Evolutionary conservation across 1,140 invertebrate species (phyloP), one percentile per base, ranked within the genome.

Genomic region (Neodiprion lecontei): DNA sequence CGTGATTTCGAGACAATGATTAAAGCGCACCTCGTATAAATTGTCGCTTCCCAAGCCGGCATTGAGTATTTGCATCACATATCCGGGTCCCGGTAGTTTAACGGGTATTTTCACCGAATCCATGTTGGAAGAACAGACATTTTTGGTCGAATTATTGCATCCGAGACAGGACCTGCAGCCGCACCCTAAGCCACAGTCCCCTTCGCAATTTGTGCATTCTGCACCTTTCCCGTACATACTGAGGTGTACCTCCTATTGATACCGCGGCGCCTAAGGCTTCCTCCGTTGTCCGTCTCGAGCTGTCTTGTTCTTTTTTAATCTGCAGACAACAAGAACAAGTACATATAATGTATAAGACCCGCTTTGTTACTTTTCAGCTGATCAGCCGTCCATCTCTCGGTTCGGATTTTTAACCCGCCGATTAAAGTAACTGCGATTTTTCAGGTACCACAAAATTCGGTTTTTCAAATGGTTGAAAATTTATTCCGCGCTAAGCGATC

Each of bases 21-120:
- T 61, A 17, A 69, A 70, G 21, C 23, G 9, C 48, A 80, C 78
- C 79, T 80, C 78, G 67, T 78, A 80, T 14, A 78, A 53, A 53
- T 21, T 76, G 70, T 80, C 76, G 14, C 73, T 11, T 49, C 77
- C 71, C 70, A 79, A 48, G 12, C 76, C 78, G 11, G 68, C 70
- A 9, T 73, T 76, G 49, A 80, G 73, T 50, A 79, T 78, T 48
- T 78, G 79, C 66, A 76, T 76, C 2, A 69, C 73, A n/a, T 78
- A 80, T 12, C 14, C 70, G n/a, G 12, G 2, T 12, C 76, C 72
- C 47, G 23, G 7, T 8, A 61, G 67, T 66, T 73, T 75, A 0
- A 21, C 68, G 7, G 68, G 3, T n/a, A 70, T 73, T 48, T 69
- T 77, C 0, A 23, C 47, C 8, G 53, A 12, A 9, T 77, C 65